Evolutionary conservation across 2,888 invertebrate species (phyloP).

Genomic region (Nomada ruficornis): DNA sequence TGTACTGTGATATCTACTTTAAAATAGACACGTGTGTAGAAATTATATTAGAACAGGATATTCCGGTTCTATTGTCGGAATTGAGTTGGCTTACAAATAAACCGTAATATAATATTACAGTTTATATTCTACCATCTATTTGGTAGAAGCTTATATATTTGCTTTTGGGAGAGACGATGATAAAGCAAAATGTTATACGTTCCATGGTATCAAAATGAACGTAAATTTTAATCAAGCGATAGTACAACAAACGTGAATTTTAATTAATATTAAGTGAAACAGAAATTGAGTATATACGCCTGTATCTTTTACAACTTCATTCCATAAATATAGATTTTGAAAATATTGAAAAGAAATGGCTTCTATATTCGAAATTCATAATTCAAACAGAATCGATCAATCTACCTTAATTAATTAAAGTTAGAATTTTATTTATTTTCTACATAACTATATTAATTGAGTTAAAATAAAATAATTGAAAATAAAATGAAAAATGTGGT

Average conservation of each 20-base stretch:
- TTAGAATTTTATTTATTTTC: no score
- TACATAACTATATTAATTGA: no score
- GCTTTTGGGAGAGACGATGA: neutral
- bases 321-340: no score
- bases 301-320: no score
- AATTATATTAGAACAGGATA: neutral
- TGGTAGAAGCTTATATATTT: neutral
- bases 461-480: no score
- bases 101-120: neutral
- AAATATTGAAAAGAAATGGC: no score
- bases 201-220: neutral
- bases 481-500: no score
- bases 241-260: neutral
- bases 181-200: neutral
- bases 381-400: no score
- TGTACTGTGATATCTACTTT: neutral
- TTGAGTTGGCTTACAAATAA: neutral
- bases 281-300: neutral
- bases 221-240: neutral
- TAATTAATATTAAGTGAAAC: neutral
- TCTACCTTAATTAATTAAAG: no score
- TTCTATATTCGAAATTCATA: no score
- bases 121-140: neutral
- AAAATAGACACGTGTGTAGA: neutral
- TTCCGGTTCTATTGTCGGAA: neutral